These are phyloP conservation scores for Branchellion lobata DNA, from an alignment of 2,888 invertebrate genomes.

Conservation along the genomic window DNA sequence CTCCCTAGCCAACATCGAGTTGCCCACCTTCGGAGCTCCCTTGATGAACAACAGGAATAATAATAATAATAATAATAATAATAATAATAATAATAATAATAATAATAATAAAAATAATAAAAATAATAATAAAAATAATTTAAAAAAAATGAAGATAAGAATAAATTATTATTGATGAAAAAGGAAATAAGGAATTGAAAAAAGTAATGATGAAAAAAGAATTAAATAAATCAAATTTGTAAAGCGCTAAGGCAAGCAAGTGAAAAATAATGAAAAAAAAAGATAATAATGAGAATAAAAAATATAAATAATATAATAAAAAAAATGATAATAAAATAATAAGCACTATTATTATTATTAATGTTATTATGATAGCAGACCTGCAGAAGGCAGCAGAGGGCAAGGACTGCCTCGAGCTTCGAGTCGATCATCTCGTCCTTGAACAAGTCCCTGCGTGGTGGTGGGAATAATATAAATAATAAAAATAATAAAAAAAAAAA, in stretches of 20 bases:
- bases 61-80: not conserved
- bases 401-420: conserved; percentile 78
- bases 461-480: conserved; percentile 41
- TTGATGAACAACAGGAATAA: conserved; percentile 56
- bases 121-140: not conserved
- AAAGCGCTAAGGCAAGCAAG: too few relatives aligned
- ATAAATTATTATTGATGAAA: too few relatives aligned
- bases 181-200: too few relatives aligned
- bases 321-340: not conserved
- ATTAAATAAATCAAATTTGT: too few relatives aligned
- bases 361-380: conserved; percentile 53
- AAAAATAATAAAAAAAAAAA: not conserved
- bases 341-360: not conserved
- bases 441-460: conserved; percentile 74
- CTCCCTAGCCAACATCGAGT: conserved; percentile 65
- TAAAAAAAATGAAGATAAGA: too few relatives aligned
- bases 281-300: not conserved
- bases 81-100: not conserved
- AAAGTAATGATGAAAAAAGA: too few relatives aligned
- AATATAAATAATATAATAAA: not conserved
- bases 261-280: too few relatives aligned
- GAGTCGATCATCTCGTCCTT: conserved; percentile 83
- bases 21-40: conserved; percentile 91
- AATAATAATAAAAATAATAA: not conserved
- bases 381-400: conserved; percentile 80